Evolutionary conservation across 2,797 vertebrate genomes (phyloP), one percentile per base, ranked within the genome.

Genomic region (Triplophysa yarkandensis): DNA sequence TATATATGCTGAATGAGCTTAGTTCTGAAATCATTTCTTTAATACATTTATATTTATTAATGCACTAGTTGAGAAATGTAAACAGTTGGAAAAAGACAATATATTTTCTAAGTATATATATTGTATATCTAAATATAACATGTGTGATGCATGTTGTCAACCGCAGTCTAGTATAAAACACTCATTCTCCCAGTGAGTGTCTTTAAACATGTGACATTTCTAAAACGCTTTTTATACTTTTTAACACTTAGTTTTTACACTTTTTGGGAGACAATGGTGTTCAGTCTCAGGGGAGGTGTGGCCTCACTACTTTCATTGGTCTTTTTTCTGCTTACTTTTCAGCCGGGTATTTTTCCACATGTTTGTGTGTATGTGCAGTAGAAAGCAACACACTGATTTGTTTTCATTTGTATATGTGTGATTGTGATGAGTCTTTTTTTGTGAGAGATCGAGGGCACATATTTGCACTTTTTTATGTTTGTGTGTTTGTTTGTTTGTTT

Each of bases 51-150:
- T 95, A 95, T 95, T 95, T 95, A 95, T 95, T 91, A 92, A 87
- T 89, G 88, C 90, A 82, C 85, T 90, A 89, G 90, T 92, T 93
- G 87, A 86, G 87, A 32, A 85, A 84, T 94, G 90, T 93, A 92
- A 87, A 94, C 64, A 82, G 80, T 82, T 85, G 87, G 90, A 89
- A 88, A 87, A 91, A 88, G 87, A 92, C 90, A 91, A 88, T 93
- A 92, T 93, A 93, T 88, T 92, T 94, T 91, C 93, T 93, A 92
- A 91, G 88, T 87, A 85, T 91, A 92, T 94, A 93, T 93, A 69
- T 82, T n/a, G 80, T 73, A 77, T 79, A 71, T 82, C 81, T 74
- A 77, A 78, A n/a, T n/a, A n/a, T n/a, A n/a, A n/a, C n/a, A n/a
- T n/a, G 46, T 70, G 34, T 80, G 60, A 52, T 67, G 68, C 71